Evolutionary conservation across 2,797 vertebrate genomes (phyloP), one percentile per base, ranked within the genome.

Genomic region (Adelosebastes latens): DNA sequence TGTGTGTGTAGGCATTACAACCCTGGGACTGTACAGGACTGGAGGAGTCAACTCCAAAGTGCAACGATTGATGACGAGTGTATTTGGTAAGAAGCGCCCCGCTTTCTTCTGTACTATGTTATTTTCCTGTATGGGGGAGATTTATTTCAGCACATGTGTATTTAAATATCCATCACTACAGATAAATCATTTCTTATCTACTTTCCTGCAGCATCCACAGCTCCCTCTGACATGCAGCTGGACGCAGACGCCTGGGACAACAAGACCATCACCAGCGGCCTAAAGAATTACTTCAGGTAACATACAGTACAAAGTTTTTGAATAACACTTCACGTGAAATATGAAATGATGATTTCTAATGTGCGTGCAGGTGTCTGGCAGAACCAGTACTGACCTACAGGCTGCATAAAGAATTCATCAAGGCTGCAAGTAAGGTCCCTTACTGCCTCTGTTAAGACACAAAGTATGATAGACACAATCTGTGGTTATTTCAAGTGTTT

Each of bases 281-380:
- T 99, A 11, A 99, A 99, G 96, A 98, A 99, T 96, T 99, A 99
- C 95, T 97, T 99, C 95, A 98, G 98, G 98, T 93, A 74, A 79
- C 7, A 2, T 18, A 12, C 20, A 11, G 49, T 52, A 31, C 39
- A 65, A 8, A 12, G 6, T 52, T 56, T 77, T 65, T 55, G 4
- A 84, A 58, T 67, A 34, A 67, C n/a, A n/a, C 29, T 13, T 12
- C 8, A 80, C 25, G 18, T 72, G 24, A 68, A 52, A 61, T 64
- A 27, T 69, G 9, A 42, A 70, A 11, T 84, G 5, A 60, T 72
- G 6, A 61, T 67, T 31, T 86, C 1, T 76, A 3, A 70, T 87
- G n/a, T 71, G 39, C 49, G 8, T 83, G 5, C 86, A 99, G 98
- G 90, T 99, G 98, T 92, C 96, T 99, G 81, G 97, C 97, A 79